These are phyloP conservation scores for Drosophila eohydei DNA, from an alignment of 2,888 invertebrate genomes.

Conservation along the genomic window DNA sequence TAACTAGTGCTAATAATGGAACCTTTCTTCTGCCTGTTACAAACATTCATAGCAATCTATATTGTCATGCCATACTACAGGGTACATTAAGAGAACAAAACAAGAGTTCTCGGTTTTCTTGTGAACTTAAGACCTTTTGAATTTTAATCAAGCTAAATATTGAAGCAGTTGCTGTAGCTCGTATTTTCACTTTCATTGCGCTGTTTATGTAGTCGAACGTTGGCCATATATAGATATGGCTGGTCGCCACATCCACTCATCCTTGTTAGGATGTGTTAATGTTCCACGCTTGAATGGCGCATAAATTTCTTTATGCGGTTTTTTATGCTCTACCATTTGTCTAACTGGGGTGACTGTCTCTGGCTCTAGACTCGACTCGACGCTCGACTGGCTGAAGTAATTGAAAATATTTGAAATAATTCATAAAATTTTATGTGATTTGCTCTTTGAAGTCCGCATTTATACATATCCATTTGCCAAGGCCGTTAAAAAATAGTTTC, in stretches of 20 bases:
- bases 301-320: slow-evolving; percentile 79
- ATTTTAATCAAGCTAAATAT: slow-evolving; percentile 79
- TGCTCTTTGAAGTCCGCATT: slow-evolving; percentile 52
- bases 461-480: slow-evolving; percentile 29
- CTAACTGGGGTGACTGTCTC: slow-evolving; percentile 46
- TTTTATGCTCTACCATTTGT: slow-evolving; percentile 63
- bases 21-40: neutral
- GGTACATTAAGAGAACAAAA: slow-evolving; percentile 2
- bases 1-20: too few relatives aligned
- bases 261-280: slow-evolving; percentile 71
- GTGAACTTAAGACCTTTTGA: slow-evolving; percentile 65
- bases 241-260: slow-evolving; percentile 13
- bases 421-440: slow-evolving; percentile 80
- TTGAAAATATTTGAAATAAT: slow-evolving; percentile 81
- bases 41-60: neutral
- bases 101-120: slow-evolving; percentile 21
- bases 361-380: slow-evolving; percentile 20
- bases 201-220: slow-evolving; percentile 58
- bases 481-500: slow-evolving; percentile 70
- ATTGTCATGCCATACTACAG: neutral
- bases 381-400: slow-evolving; percentile 52
- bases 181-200: slow-evolving; percentile 72
- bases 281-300: slow-evolving; percentile 76
- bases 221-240: slow-evolving; percentile 19
- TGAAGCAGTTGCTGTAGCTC: slow-evolving; percentile 58